A percentile compares a stretch with the other conserved stretches of the same genome.
Evolutionary conservation across 2,888 invertebrate genomes (phyloP).

Genomic region (Linnaemya tessellans): DNA sequence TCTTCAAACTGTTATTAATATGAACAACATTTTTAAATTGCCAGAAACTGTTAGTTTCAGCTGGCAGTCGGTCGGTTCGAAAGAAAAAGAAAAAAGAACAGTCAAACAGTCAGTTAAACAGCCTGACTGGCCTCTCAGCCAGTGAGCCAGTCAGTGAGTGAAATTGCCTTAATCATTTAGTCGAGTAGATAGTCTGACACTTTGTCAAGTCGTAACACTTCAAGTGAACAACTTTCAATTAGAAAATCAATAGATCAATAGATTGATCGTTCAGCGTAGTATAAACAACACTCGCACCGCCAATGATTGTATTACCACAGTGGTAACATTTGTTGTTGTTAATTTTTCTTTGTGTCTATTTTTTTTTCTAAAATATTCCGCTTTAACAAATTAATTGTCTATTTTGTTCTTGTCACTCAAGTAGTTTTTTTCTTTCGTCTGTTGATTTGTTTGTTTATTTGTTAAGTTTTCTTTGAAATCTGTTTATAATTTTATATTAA

Average conservation of each 20-base stretch:
- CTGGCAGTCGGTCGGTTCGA: background rate
- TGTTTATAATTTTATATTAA: constrained; percentile 60
- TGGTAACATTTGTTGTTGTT: constrained; percentile 23
- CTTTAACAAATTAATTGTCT: constrained; percentile 73
- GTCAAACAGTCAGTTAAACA: background rate
- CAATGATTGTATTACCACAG: constrained; percentile 18
- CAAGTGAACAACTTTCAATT: constrained; percentile 69
- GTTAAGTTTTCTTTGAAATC: constrained; percentile 52
- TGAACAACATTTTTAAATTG: background rate
- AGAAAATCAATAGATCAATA: constrained; percentile 66
- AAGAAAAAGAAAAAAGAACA: background rate
- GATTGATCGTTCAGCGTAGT: constrained; percentile 47
- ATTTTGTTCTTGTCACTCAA: constrained; percentile 71
- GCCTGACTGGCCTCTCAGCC: background rate
- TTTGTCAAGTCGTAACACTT: constrained; percentile 32
- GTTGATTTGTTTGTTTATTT: constrained; percentile 65
- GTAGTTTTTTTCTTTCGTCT: constrained; percentile 63
- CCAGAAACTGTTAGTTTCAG: background rate
- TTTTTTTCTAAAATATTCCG: constrained; percentile 46
- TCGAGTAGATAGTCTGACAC: constrained; percentile 1
- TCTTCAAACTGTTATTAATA: constrained; percentile 44
- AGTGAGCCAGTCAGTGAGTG: background rate
- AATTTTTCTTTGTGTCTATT: constrained; percentile 7
- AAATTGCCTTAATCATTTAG: constrained; percentile 10
- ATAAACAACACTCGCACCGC: constrained; percentile 5